Evolutionary conservation across 2,888 invertebrate species (phyloP), one percentile per base, ranked within the genome.

Genomic region (Epinotia bilunana): DNA sequence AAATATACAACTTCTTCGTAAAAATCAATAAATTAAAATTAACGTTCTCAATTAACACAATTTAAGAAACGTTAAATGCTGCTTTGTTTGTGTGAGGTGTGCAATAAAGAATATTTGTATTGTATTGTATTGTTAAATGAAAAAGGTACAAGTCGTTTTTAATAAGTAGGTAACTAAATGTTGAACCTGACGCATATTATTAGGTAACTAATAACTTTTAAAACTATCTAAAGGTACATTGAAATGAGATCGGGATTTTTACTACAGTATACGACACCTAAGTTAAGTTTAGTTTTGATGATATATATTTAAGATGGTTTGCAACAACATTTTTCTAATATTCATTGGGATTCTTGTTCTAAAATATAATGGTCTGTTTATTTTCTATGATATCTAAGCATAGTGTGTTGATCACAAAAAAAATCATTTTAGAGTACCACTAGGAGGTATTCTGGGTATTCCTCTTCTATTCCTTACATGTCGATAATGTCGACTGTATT

Each of bases 221-320:
- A 3, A n/a, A 61, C 28, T 33, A 61, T 33, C 3, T 28, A 60
- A n/a, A 28, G 33, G 23, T 33, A 33, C n/a, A 61, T 11, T 9
- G 33, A 61, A 61, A n/a, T 33, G 61, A 61, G 61, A 61, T 61
- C 61, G 33, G 33, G 7, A 33, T 7, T 53, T 53, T 33, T 61
- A 33, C n/a, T 33, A 61, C 7, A 33, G n/a, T 33, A 33, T 9
- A 28, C 28, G 9, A 33, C 3, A 61, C n/a, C 28, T n/a, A 9
- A 61, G 16, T 33, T 33, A n/a, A 33, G 11, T n/a, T 33, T 11
- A 20, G 11, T 23, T n/a, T 9, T 13, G 16, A 7, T 33, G 1
- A 1, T 61, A 61, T 60, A 28, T 7, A 33, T n/a, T 16, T 33
- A n/a, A 23, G 33, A 33, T 60, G 23, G 1, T 60, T 5, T 16